Evolutionary conservation across 1,140 invertebrate genomes (phyloP).

Genomic region (Drosophila rufa): DNA sequence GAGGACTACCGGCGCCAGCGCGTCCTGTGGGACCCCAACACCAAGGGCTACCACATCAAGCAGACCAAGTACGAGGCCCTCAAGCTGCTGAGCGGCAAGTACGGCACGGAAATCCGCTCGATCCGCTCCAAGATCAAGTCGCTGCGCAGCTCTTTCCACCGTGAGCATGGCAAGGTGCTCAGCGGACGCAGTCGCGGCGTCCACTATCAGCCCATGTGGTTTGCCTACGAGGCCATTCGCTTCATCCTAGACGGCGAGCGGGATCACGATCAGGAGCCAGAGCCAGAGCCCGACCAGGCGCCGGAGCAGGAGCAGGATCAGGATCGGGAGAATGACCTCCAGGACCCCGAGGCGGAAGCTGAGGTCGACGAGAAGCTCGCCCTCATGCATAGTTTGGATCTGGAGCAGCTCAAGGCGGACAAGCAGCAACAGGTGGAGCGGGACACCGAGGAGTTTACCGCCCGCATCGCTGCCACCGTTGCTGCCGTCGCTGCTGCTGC

Average conservation of each 20-base stretch:
- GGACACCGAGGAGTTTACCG: constrained; percentile 54
- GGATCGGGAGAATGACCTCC: constrained; percentile 11
- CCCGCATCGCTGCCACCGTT: constrained; percentile 71
- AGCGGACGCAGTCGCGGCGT: constrained; percentile 76
- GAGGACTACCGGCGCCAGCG: constrained; percentile 79
- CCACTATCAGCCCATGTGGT: constrained; percentile 84
- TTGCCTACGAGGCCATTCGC: constrained; percentile 81
- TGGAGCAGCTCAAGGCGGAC: constrained; percentile 69
- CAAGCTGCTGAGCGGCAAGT: constrained; percentile 75
- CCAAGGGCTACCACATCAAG: constrained; percentile 83
- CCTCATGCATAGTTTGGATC: constrained; percentile 72
- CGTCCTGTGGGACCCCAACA: constrained; percentile 83
- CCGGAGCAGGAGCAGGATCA: constrained; percentile 20
- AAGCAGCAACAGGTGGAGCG: constrained; percentile 59
- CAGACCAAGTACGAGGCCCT: constrained; percentile 83
- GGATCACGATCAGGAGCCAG: constrained; percentile 45
- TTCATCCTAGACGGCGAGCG: constrained; percentile 80
- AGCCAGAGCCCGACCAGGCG: constrained; percentile 12
- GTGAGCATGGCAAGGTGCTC: constrained; percentile 81
- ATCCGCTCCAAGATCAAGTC: constrained; percentile 84
- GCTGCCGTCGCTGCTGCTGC: constrained; percentile 67
- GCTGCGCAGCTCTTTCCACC: constrained; percentile 80
- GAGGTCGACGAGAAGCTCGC: constrained; percentile 63
- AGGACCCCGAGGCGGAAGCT: constrained; percentile 33
- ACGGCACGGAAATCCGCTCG: constrained; percentile 80